These are phyloP conservation scores for Drosophila meridionalis DNA, from an alignment of 2,888 invertebrate species.

Conservation along the genomic window DNA sequence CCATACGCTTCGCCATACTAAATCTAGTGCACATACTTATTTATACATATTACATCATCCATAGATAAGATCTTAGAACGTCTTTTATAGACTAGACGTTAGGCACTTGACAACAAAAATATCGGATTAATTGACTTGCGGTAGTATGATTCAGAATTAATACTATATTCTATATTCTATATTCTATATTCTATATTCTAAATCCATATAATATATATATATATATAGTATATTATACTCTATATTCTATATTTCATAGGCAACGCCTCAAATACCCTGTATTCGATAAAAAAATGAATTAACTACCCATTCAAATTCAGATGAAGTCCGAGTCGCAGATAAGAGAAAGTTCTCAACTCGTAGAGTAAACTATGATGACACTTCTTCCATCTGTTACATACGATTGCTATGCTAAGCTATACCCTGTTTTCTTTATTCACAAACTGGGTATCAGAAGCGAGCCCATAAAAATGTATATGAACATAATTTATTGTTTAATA, in stretches of 20 bases:
- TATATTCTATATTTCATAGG: neutral
- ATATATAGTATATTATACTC: neutral
- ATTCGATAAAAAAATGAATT: neutral
- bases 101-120: neutral
- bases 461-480: conserved; percentile 39
- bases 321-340: neutral
- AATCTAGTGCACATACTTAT: neutral
- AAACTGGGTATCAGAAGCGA: conserved; percentile 5
- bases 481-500: conserved; percentile 79
- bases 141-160: neutral
- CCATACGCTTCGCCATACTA: neutral
- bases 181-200: neutral
- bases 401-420: neutral
- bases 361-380: neutral
- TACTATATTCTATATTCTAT: neutral
- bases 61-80: neutral
- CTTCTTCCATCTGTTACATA: too few relatives aligned
- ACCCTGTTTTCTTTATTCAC: neutral
- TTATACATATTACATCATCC: neutral
- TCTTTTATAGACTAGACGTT: neutral
- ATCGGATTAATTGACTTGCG: neutral
- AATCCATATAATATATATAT: too few relatives aligned
- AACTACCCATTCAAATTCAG: neutral
- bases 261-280: neutral
- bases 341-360: neutral